Conservation (phyloP, 2,797 vertebrate species). For the Falco naumanni region DNA sequence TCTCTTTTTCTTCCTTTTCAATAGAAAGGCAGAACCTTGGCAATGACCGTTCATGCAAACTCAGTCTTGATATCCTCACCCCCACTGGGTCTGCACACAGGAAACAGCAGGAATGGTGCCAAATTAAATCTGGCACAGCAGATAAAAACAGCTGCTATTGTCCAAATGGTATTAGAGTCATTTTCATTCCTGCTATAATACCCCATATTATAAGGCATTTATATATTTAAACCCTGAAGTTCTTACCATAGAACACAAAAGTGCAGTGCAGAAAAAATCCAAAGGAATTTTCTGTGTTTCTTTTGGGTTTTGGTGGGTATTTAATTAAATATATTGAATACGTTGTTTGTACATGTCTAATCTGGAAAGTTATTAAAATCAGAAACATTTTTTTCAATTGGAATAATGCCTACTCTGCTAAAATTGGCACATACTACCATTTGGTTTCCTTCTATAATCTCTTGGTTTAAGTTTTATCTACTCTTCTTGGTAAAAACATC, state of each 20-base stretch:
- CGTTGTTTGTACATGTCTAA: not conserved
- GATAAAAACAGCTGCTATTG: constrained; percentile 29
- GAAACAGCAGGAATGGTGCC: not conserved
- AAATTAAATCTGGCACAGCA: constrained; percentile 20
- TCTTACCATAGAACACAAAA: not conserved
- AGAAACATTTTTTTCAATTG: not conserved
- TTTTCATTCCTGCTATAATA: constrained; percentile 10
- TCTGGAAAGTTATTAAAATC: not conserved
- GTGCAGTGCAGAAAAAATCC: not conserved
- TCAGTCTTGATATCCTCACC: not conserved
- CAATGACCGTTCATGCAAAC: not conserved
- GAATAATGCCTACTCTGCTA: not conserved
- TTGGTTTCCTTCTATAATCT: not conserved
- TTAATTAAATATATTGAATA: not conserved
- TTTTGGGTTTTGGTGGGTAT: not conserved
- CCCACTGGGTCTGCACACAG: not conserved
- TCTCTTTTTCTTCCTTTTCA: not conserved
- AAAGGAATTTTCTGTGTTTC: not conserved
- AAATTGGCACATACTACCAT: not conserved
- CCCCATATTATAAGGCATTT: not conserved
- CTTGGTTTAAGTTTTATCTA: not conserved
- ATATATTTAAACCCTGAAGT: not conserved
- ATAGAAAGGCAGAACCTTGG: not conserved
- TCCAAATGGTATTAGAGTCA: not conserved
- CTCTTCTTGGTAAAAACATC: not conserved